Base-by-base conservation (phyloP, 2,797 vertebrate genomes). In the Phylloscopus collybita region DNA sequence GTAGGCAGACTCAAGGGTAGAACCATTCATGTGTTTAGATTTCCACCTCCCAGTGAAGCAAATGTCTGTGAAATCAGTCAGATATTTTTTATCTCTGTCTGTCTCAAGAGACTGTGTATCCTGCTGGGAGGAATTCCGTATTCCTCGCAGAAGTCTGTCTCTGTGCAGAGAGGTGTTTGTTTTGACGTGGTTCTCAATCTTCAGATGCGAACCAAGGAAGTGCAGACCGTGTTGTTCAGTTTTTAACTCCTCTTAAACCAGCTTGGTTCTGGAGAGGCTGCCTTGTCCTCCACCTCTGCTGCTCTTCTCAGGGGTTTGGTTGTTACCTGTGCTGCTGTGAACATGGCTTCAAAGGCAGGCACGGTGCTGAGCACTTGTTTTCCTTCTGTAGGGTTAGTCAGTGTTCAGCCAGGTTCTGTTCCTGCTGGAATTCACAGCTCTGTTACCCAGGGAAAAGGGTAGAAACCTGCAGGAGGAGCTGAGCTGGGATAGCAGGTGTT, bases 101-200 rank as follows among this genome's bases (percentile, higher is more conserved):
- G 19, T 75, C 59, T 86, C 30, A 30, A 51, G 62, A 50, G 45
- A 12, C 3, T 74, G 73, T 88, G 66, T 71, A 61, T 94, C 65
- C 56, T 73, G 40, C 75, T 76, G 65, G 49, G 80, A 83, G 80
- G 83, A 59, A 71, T 92, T 80, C 66, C 22, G 0, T 44, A 13
- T 67, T 75, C 38, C 56, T 69, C 51, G 5, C 70, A 13, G 15
- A 50, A 88, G 47, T 38, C 66, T 86, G 40, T 61, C 59, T 87
- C 51, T 6, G 3, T 49, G 56, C 56, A 67, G 69, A 50, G 81
- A 74, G 36, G 61, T 83, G 93, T 90, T 93, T 94, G 83, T 92
- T 95, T 94, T 95, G 86, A 92, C 80, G 16, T 21, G 34, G 57
- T 30, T 64, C 62, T 93, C 90, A 79, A 1, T 72, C 47, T 67